Percentiles rank a stretch among this genome's conserved stretches.
Evolutionary conservation across 2,113 vertebrate species (phyloP).

Genomic region (Nanger granti): DNA sequence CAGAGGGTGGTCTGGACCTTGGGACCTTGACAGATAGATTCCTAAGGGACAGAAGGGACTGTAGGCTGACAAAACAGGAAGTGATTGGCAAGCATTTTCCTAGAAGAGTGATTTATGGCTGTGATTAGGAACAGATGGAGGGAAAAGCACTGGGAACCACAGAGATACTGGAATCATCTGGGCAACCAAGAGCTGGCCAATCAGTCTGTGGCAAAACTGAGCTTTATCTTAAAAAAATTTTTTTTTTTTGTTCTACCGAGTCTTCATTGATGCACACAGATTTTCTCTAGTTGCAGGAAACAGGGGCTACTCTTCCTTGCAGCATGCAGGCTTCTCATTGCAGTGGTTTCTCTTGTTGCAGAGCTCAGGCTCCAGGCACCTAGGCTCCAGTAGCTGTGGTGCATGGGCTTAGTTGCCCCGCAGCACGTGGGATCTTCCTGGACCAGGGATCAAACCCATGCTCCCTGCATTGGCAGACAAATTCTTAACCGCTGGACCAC

Average conservation of each 20-base stretch:
- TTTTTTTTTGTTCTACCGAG: neutral
- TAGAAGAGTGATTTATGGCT: neutral
- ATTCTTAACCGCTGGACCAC: neutral
- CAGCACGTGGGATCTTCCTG: neutral
- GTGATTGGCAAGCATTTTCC: neutral
- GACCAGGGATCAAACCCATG: neutral
- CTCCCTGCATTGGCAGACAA: neutral
- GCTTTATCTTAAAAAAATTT: neutral
- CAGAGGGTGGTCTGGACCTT: neutral
- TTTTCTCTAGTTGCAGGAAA: neutral
- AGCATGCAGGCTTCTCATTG: rapidly evolving
- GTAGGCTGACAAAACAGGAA: neutral
- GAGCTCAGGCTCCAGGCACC: neutral
- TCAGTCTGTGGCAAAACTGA: neutral
- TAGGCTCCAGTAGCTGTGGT: neutral
- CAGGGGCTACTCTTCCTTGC: neutral
- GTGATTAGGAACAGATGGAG: neutral
- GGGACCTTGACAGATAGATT: neutral
- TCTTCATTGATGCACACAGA: rapidly evolving
- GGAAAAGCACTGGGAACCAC: neutral
- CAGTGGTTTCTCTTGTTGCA: neutral
- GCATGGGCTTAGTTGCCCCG: neutral
- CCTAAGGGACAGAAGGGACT: neutral
- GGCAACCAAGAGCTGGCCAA: neutral
- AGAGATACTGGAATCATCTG: neutral